A percentile compares a stretch with the other conserved stretches of the same genome.
Conservation (phyloP, 2,888 invertebrate species). For the Lycophotia porphyrea region DNA sequence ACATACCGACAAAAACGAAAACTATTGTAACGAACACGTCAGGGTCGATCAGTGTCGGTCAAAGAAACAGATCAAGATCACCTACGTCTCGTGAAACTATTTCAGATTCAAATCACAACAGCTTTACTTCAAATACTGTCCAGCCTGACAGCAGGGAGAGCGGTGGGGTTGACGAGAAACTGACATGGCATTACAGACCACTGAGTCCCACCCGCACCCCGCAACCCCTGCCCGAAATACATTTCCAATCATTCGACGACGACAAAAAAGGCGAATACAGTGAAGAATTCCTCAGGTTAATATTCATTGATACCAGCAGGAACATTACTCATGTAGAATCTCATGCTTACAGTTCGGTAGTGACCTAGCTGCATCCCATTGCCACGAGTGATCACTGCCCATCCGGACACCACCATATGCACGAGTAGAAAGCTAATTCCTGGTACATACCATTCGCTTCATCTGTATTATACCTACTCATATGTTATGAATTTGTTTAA, state of each 20-base stretch:
- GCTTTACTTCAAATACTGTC: slow-evolving; percentile 77
- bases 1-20: slow-evolving; percentile 86
- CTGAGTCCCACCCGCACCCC: slow-evolving; percentile 82
- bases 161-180: slow-evolving; percentile 79
- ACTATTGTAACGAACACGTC: slow-evolving; percentile 83
- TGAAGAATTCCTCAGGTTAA: slow-evolving; percentile 89
- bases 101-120: slow-evolving; percentile 77
- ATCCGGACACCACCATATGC: slow-evolving; percentile 73
- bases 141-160: slow-evolving; percentile 69
- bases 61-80: slow-evolving; percentile 86
- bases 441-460: slow-evolving; percentile 73
- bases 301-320: slow-evolving; percentile 78
- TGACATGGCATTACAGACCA: slow-evolving; percentile 87
- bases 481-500: slow-evolving; percentile 86
- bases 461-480: slow-evolving; percentile 86
- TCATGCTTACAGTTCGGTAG: slow-evolving; percentile 79
- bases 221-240: slow-evolving; percentile 82
- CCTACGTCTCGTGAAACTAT: slow-evolving; percentile 84
- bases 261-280: slow-evolving; percentile 82
- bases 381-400: slow-evolving; percentile 63
- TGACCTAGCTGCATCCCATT: slow-evolving; percentile 75
- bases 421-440: slow-evolving; percentile 75
- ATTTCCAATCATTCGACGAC: slow-evolving; percentile 90
- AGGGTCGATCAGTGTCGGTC: slow-evolving; percentile 84
- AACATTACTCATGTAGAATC: slow-evolving; percentile 73